A percentile compares a stretch with the other conserved stretches of the same genome.
Conservation (phyloP, 2,113 vertebrate species). For the Notiomystis cincta region DNA sequence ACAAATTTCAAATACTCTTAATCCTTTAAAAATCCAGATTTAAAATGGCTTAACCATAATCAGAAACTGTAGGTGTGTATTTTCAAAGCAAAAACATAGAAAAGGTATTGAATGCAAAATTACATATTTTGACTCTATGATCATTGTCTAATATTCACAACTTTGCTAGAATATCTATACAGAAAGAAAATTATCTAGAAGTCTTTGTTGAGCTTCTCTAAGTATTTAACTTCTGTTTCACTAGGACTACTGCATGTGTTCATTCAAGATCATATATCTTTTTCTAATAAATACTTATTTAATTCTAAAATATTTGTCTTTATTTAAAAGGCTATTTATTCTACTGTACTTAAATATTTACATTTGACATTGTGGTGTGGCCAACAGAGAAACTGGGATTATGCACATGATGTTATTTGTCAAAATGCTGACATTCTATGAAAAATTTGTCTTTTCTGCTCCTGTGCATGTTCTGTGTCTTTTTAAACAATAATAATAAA, state of each 20-base stretch:
- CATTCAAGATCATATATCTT: neutral
- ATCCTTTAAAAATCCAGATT: neutral
- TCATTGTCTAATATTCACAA: neutral
- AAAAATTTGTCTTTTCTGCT: neutral
- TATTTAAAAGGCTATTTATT: neutral
- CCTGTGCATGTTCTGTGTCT: neutral
- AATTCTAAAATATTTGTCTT: neutral
- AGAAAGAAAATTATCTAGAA: neutral
- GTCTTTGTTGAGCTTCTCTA: neutral
- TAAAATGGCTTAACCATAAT: neutral
- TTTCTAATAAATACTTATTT: neutral
- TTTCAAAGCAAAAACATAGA: neutral
- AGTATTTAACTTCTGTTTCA: neutral
- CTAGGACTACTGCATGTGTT: neutral
- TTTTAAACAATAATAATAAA: too few species aligned
- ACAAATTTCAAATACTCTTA: neutral
- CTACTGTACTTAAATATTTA: neutral
- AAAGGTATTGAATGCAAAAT: neutral
- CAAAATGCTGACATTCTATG: neutral
- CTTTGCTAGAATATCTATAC: neutral
- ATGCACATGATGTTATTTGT: neutral
- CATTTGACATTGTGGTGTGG: neutral
- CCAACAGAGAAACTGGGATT: neutral
- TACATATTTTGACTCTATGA: neutral
- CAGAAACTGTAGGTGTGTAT: neutral